Evolutionary conservation across 2,113 vertebrate species (phyloP), one percentile per base, ranked within the genome.

Genomic region (Choloepus hoffmanni): DNA sequence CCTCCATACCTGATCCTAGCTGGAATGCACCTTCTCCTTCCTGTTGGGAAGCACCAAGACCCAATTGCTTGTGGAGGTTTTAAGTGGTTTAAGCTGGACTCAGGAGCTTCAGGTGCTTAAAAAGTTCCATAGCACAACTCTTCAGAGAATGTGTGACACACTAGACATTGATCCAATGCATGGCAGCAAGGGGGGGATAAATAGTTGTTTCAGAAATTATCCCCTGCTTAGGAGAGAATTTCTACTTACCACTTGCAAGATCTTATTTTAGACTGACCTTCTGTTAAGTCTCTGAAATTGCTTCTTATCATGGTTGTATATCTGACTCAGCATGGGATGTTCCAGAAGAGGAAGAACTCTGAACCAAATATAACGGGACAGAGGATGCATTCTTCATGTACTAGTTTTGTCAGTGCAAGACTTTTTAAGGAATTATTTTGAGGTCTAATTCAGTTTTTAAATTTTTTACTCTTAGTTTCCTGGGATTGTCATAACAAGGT

Each of bases 111-210:
- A 13, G 40, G 50, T 10, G 15, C 60, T 48, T 33, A 21, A 4
- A 67, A 48, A 50, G 15, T 23, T 1, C 2, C 2, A 0, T 1
- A 33, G n/a, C 21, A 1, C 1, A 0, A 8, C 23, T 76, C 70
- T 76, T 55, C 45, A 1, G 55, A 79, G n/a, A 15, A 15, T 1
- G 19, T 19, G 18, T 16, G 65, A 28, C 10, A 0, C 2, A 33
- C 36, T 28, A 9, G 24, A 62, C 12, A 0, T 30, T 24, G 33
- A 33, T 68, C 19, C 63, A 53, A 21, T 36, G 58, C 6, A 6
- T 45, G 19, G 28, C 79, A 62, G 6, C 55, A 45, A 45, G 4
- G 43, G 2, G 43, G 43, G 43, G 68, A 67, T 43, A 36, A 83
- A 79, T 4, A 58, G 68, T 53, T 72, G 30, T 40, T 93, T 36